A percentile compares a stretch with the other conserved stretches of the same genome.
phyloP scores from a whole-genome alignment of 2,888 invertebrate species.

The Trissoscelio sp. region DNA sequence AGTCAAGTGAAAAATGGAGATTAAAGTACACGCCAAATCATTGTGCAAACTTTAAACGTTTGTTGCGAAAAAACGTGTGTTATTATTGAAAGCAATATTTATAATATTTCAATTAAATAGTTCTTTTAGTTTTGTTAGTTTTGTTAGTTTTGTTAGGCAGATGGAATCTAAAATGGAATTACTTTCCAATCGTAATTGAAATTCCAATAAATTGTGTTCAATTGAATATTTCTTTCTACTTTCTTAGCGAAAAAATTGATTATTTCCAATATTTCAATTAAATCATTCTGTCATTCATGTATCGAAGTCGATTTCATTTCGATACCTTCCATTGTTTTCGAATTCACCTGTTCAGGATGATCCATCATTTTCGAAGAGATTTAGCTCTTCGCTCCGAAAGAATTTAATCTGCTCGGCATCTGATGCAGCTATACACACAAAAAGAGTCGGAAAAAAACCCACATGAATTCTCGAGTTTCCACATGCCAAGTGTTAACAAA shows the following conservation, averaged over 20 bases:
- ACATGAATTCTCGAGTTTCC: conserved; percentile 60
- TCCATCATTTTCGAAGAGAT: conserved; percentile 67
- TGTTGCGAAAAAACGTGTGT: no score
- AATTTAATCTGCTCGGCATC: conserved; percentile 67
- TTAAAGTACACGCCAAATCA: conserved; percentile 3
- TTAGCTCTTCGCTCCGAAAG: conserved; percentile 39
- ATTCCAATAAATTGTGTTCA: no score
- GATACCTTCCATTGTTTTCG: conserved; percentile 44
- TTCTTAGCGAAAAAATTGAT: conserved; percentile 11
- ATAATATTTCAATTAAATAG: no score
- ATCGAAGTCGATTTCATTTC: conserved; percentile 15
- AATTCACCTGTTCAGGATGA: conserved; percentile 67
- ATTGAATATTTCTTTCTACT: no score
- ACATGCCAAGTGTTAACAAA: conserved; percentile 68
- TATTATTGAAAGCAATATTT: no score
- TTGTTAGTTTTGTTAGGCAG: no score
- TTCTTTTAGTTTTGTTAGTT: no score
- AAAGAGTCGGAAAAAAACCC: conserved; percentile 28
- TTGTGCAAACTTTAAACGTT: no score
- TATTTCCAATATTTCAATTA: conserved; percentile 28
- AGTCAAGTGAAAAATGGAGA: conserved; percentile 24
- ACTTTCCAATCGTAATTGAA: no score
- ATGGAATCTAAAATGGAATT: no score
- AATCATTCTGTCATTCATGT: conserved; percentile 33
- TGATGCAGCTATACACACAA: conserved; percentile 54